Percentiles rank a stretch among this genome's conserved stretches.
Conservation (phyloP, 2,888 invertebrate genomes). For the Orthosia incerta region DNA sequence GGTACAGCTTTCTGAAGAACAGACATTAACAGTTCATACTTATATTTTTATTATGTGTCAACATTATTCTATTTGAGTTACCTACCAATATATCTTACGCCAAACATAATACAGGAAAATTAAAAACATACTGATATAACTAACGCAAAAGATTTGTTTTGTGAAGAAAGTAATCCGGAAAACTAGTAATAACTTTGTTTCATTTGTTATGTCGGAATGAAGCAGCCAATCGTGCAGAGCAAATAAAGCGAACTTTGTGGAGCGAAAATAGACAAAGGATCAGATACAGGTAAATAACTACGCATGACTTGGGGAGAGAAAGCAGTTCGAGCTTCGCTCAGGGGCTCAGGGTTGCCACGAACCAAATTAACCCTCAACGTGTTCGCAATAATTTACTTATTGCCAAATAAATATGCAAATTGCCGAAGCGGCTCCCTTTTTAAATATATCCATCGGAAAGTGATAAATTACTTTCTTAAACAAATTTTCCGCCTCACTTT, state of each 20-base stretch:
- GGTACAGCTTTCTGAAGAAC: constrained; percentile 15
- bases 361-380: constrained; percentile 72
- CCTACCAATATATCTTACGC: constrained; percentile 17
- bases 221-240: constrained; percentile 86
- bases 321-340: constrained; percentile 81
- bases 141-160: constrained; percentile 68
- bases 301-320: constrained; percentile 81
- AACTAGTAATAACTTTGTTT: constrained; percentile 85
- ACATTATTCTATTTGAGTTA: constrained; percentile 9
- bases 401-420: constrained; percentile 66
- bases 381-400: constrained; percentile 62
- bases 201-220: constrained; percentile 87
- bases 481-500: constrained; percentile 61
- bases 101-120: constrained; percentile 44
- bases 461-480: constrained; percentile 69
- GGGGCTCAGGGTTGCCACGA: constrained; percentile 76
- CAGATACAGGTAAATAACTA: constrained; percentile 88
- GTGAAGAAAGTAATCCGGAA: constrained; percentile 81
- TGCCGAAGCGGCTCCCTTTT: constrained; percentile 53
- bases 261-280: constrained; percentile 89
- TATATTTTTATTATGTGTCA: constrained; percentile 11
- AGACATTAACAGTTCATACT: constrained; percentile 24
- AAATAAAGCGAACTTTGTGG: constrained; percentile 87
- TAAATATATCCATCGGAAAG: constrained; percentile 61
- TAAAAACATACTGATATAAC: constrained; percentile 59